Percentiles rank a stretch among this genome's conserved stretches.
These are phyloP conservation scores for Carterocephalus palaemon DNA, from an alignment of 2,888 invertebrate species.

Conservation along the genomic window DNA sequence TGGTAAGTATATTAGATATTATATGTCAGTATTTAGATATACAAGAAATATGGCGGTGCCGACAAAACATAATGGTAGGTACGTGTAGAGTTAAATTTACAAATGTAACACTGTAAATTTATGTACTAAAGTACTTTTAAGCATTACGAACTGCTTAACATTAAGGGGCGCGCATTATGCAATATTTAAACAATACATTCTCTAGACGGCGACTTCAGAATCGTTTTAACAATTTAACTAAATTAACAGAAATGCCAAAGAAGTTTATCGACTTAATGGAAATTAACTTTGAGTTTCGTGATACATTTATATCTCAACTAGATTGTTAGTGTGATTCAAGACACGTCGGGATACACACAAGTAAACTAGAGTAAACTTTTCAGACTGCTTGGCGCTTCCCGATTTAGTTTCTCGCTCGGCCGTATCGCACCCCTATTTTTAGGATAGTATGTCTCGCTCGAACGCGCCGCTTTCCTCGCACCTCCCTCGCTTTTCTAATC, in stretches of 20 bases:
- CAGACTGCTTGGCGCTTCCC: slow-evolving; percentile 76
- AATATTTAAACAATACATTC: slow-evolving; percentile 2
- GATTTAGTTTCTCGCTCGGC: slow-evolving; percentile 55
- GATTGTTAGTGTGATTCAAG: slow-evolving; percentile 10
- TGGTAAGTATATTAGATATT: too few species aligned
- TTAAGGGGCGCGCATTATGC: neutral
- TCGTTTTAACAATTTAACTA: slow-evolving; percentile 5
- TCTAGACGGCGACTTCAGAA: neutral
- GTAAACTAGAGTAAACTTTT: slow-evolving; percentile 49
- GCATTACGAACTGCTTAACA: too few species aligned
- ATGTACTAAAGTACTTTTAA: too few species aligned
- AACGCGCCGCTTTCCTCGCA: slow-evolving; percentile 57
- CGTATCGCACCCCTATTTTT: slow-evolving; percentile 60
- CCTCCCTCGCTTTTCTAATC: slow-evolving; percentile 60
- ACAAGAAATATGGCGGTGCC: too few species aligned
- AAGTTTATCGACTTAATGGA: slow-evolving; percentile 11
- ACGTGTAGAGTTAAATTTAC: too few species aligned
- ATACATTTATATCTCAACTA: slow-evolving; percentile 17
- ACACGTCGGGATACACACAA: neutral
- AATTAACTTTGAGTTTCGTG: slow-evolving; percentile 12
- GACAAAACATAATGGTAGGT: too few species aligned
- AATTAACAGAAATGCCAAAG: slow-evolving; percentile 11
- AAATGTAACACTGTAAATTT: too few species aligned
- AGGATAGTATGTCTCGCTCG: slow-evolving; percentile 50
- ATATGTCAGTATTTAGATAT: too few species aligned